A percentile compares a stretch with the other conserved stretches of the same genome.
These are phyloP conservation scores for Aptenodytes forsteri DNA, from an alignment of 2,113 vertebrate species.

Conservation along the genomic window DNA sequence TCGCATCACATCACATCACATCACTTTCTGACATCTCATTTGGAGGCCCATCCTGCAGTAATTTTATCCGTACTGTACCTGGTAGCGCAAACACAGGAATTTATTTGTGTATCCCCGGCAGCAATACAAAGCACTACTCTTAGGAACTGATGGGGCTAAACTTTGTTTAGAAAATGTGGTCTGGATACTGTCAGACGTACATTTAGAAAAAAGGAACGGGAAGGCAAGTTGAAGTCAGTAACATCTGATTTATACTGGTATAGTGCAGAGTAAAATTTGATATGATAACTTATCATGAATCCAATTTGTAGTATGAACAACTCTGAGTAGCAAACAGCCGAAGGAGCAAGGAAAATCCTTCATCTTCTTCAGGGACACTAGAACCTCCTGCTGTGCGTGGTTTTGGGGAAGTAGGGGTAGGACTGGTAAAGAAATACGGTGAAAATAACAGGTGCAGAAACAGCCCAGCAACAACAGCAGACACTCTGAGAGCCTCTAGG, in stretches of 20 bases:
- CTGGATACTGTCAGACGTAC: background rate
- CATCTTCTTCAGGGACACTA: background rate
- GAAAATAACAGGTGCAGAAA: background rate
- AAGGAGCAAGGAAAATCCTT: background rate
- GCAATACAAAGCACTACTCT: background rate
- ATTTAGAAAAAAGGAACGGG: background rate
- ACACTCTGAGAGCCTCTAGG: background rate
- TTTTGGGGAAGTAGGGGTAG: background rate
- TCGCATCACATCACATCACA: background rate
- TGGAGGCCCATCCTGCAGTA: background rate
- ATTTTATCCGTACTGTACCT: background rate
- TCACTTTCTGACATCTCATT: background rate
- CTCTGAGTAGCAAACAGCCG: background rate
- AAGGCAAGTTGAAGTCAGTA: background rate
- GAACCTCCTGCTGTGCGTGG: background rate
- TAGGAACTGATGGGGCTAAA: background rate
- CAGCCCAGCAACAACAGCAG: background rate
- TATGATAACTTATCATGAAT: background rate
- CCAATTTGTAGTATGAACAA: background rate
- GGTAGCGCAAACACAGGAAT: background rate
- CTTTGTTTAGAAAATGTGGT: background rate
- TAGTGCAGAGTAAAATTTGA: background rate
- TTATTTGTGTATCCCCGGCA: background rate
- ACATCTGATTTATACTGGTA: background rate
- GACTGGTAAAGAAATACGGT: background rate